Base-by-base conservation (phyloP, 1,140 invertebrate species). In the Drosophila nannoptera region DNA sequence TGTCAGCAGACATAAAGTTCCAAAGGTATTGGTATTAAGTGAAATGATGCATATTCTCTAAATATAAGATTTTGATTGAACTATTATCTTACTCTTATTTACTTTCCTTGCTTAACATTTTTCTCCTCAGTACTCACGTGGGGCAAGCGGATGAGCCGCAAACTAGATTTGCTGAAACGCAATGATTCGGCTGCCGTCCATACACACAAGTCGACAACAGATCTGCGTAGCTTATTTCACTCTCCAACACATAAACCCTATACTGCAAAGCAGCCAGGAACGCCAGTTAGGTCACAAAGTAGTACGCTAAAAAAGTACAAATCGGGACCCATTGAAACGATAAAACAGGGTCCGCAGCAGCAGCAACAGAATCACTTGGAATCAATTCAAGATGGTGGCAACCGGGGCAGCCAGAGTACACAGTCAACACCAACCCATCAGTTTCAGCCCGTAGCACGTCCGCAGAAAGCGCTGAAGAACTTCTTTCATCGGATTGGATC, bases 101-200 rank as follows among this genome's bases (percentile, higher is more conserved):
- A 42, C 11, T 68, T 29, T 59, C n/a, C 31, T 22, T 22, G 22
- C 22, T 2, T 2, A 22, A 22, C 3, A 22, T 22, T 22, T 22
- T 22, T 22, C 33, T 9, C 91, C 91, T 54, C 91, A 94, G 94
- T 94, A 74, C 92, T 95, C 67, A 94, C 94, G 65, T 96, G 95
- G 95, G 94, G 94, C 77, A 92, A 94, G 58, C 91, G 92, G 54
- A 94, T 96, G 93, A 94, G 94, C 63, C 93, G 93, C 75, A 95
- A 95, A 87, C 91, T 96, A 78, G 94, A 95, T 78, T 92, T 94
- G 71, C 91, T 96, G 66, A 93, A 94, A 66, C 92, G 93, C 75
- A 90, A 91, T 32, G 93, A 94, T 29, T 81, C 81, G 22, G 73
- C 81, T 66, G 69, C 73, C 48, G 63, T 58, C 22, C 78, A 60